Evolutionary conservation across 2,113 vertebrate species (phyloP).

Genomic region (Hemicordylus capensis): DNA sequence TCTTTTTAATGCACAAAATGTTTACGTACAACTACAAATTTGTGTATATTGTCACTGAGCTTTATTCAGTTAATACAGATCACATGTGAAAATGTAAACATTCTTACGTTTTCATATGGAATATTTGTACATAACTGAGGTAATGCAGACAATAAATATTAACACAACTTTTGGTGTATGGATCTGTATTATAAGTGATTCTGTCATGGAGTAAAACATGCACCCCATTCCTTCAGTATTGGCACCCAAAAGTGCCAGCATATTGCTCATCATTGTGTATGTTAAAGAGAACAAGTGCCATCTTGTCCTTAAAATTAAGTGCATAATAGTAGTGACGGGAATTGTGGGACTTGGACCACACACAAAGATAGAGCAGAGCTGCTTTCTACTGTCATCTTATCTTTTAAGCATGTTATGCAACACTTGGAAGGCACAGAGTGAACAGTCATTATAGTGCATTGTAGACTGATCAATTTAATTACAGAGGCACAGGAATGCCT

Average conservation of each 20-base stretch:
- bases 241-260: neutral
- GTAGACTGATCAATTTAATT: too few species aligned
- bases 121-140: slow-evolving; percentile 90
- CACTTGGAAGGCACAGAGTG: neutral
- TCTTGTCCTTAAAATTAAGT: neutral
- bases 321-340: too few species aligned
- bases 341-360: too few species aligned
- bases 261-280: neutral
- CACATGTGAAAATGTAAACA: slow-evolving; percentile 78
- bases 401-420: neutral
- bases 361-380: neutral
- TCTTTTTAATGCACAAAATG: slow-evolving; percentile 90
- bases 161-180: slow-evolving; percentile 69
- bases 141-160: slow-evolving; percentile 87
- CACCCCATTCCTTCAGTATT: neutral
- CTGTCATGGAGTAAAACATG: slow-evolving; percentile 27
- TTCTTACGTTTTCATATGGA: slow-evolving; percentile 87
- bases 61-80: slow-evolving; percentile 84
- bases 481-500: too few species aligned
- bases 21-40: slow-evolving; percentile 86
- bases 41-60: slow-evolving; percentile 84
- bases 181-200: slow-evolving; percentile 43
- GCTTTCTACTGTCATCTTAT: too few species aligned
- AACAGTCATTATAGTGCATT: neutral
- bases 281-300: neutral